Evolutionary conservation across 1,140 invertebrate genomes (phyloP).

Genomic region (Brachionus plicatilis): DNA sequence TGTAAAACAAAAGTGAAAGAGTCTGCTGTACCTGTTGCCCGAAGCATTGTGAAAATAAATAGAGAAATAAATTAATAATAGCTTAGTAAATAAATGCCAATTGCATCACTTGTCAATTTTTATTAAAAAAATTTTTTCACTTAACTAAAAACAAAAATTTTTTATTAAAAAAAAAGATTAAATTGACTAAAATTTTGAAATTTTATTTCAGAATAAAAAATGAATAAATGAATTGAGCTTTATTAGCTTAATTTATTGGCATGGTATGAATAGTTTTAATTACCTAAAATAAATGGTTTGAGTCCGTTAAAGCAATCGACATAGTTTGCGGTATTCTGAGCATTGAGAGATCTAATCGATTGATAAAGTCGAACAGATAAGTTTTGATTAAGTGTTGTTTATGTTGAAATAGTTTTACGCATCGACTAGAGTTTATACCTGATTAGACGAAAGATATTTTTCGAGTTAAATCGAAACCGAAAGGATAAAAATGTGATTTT

Average conservation of each 20-base stretch:
- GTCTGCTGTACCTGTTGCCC: too few species aligned
- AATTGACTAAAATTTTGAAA: too few species aligned
- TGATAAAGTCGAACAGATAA: constrained; percentile 9
- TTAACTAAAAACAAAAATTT: too few species aligned
- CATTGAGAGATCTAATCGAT: constrained; percentile 14
- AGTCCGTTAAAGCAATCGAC: background rate
- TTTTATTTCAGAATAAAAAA: background rate
- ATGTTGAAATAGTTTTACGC: constrained; percentile 4
- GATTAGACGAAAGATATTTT: constrained; percentile 18
- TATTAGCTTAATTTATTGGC: background rate
- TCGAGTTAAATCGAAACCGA: background rate
- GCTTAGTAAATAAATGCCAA: too few species aligned
- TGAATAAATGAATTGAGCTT: background rate
- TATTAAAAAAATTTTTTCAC: too few species aligned
- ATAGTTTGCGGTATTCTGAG: background rate
- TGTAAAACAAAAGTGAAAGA: too few species aligned
- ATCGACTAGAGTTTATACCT: constrained; percentile 16
- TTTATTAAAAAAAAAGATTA: too few species aligned
- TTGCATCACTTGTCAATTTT: too few species aligned
- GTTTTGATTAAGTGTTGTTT: background rate
- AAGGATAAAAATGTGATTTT: constrained; percentile 18
- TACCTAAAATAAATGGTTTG: background rate
- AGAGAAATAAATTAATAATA: too few species aligned
- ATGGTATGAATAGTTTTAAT: background rate
- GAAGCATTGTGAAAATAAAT: too few species aligned